These are phyloP conservation scores for Calidris pygmaea DNA, from an alignment of 2,113 vertebrate genomes.

Conservation along the genomic window DNA sequence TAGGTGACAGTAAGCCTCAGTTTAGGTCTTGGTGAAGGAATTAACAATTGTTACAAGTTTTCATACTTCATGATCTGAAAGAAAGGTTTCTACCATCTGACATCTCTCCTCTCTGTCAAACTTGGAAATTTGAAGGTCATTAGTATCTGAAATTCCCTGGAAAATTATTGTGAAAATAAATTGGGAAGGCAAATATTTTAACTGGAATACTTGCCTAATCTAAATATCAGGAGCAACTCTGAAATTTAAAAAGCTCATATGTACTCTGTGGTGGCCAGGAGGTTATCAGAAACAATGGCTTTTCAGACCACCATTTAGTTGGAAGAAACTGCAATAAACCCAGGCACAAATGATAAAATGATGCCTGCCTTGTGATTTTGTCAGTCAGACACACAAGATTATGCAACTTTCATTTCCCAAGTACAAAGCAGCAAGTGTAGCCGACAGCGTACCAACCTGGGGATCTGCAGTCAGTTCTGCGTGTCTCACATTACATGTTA, in stretches of 20 bases:
- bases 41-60: neutral
- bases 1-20: neutral
- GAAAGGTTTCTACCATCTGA: neutral
- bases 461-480: neutral
- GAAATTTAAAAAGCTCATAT: neutral
- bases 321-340: neutral
- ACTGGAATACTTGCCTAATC: neutral
- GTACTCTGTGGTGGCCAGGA: neutral
- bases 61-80: fast-evolving
- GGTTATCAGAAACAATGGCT: neutral
- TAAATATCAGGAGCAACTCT: neutral
- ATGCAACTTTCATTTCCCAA: neutral
- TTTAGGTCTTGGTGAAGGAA: neutral
- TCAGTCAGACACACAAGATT: neutral
- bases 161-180: neutral
- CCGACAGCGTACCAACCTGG: fast-evolving
- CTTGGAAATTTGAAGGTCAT: neutral
- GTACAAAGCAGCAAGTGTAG: neutral
- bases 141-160: neutral
- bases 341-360: neutral
- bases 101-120: neutral
- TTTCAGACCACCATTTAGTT: neutral
- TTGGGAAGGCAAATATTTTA: neutral
- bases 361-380: neutral
- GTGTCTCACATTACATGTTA: neutral